Evolutionary conservation across 1,140 invertebrate species (phyloP).

Genomic region (Heterodera carotae): DNA sequence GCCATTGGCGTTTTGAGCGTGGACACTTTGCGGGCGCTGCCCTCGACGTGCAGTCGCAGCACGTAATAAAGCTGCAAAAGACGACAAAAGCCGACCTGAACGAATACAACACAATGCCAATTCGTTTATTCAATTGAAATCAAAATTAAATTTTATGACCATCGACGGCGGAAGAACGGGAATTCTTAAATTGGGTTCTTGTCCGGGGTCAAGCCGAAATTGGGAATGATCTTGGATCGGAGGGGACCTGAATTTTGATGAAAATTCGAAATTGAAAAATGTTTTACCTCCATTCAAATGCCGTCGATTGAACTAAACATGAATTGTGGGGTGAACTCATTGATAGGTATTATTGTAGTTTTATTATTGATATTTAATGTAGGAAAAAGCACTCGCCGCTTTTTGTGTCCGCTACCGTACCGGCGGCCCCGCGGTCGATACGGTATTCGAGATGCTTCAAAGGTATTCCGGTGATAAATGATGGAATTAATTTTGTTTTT

Average conservation of each 20-base stretch:
- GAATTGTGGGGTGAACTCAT: background rate
- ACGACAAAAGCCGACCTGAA: constrained; percentile 73
- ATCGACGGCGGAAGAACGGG: constrained; percentile 80
- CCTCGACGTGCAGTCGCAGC: constrained; percentile 71
- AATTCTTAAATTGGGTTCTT: constrained; percentile 70
- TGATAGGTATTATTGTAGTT: background rate
- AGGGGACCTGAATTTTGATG: constrained; percentile 19
- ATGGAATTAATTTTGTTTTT: background rate
- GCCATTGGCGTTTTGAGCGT: background rate
- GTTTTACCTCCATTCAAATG: constrained; percentile 15
- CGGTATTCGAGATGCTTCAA: constrained; percentile 77
- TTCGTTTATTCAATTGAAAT: no score
- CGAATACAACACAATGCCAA: constrained; percentile 5
- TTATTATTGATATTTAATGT: no score
- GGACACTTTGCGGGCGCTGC: background rate
- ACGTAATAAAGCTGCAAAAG: constrained; percentile 80
- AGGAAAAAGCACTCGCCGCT: constrained; percentile 8
- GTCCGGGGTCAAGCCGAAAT: constrained; percentile 71
- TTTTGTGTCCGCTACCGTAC: constrained; percentile 66
- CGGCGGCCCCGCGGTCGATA: constrained; percentile 78
- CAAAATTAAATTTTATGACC: constrained; percentile 4
- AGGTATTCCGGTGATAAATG: constrained; percentile 1
- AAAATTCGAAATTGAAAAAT: constrained; percentile 50
- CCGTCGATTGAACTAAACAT: constrained; percentile 27
- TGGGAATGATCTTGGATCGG: constrained; percentile 50